Evolutionary conservation across 2,888 invertebrate genomes (phyloP).

Genomic region (Cryptus viduatorius): DNA sequence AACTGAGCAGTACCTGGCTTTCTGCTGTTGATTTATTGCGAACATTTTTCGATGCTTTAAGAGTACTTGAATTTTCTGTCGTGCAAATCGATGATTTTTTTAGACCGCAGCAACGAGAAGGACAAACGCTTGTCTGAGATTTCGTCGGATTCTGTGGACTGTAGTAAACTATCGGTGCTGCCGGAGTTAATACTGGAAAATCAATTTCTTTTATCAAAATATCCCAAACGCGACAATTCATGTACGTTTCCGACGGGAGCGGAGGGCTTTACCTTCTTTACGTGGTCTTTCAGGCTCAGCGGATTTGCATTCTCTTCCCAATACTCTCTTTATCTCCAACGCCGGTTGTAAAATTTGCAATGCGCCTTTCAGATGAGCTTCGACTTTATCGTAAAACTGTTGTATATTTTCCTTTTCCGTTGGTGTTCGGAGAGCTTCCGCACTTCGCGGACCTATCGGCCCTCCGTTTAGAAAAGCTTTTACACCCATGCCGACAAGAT

Average conservation of each 20-base stretch:
- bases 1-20: not conserved
- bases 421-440: constrained; percentile 3
- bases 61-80: constrained; percentile 4
- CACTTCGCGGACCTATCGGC: constrained; percentile 55
- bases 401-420: constrained; percentile 43
- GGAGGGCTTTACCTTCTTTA: constrained; percentile 4
- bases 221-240: no score
- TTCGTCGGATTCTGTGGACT: constrained; percentile 55
- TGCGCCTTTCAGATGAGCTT: constrained; percentile 67
- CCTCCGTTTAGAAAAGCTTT: constrained; percentile 66
- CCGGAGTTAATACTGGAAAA: constrained; percentile 24
- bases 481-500: constrained; percentile 70
- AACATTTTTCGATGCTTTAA: not conserved
- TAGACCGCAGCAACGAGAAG: constrained; percentile 9
- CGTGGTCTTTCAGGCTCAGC: constrained; percentile 59
- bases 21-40: constrained; percentile 18
- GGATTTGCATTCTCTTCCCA: constrained; percentile 63
- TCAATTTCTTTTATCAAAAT: not conserved
- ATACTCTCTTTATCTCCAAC: constrained; percentile 65
- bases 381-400: constrained; percentile 69
- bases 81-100: constrained; percentile 17
- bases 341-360: constrained; percentile 68
- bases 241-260: no score
- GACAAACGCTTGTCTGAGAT: constrained; percentile 1
- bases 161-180: constrained; percentile 50